These are phyloP conservation scores for Girardinichthys multiradiatus DNA, from an alignment of 2,113 vertebrate species.

Conservation along the genomic window DNA sequence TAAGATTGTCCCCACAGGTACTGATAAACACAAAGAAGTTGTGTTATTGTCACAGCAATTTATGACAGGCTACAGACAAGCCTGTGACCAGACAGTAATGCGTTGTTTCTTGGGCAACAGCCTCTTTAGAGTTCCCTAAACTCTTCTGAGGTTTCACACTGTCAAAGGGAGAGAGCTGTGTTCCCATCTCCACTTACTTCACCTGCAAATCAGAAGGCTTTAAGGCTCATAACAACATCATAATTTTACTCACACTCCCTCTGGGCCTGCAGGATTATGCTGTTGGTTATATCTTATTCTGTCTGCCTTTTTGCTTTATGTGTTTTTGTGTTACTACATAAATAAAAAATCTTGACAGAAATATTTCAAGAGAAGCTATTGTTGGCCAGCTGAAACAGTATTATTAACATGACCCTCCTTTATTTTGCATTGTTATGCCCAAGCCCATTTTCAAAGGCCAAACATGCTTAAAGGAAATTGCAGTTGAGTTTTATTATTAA, in stretches of 20 bases:
- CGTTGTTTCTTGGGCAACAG: slow-evolving; percentile 29
- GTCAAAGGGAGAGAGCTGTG: not conserved
- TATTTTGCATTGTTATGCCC: slow-evolving; percentile 4
- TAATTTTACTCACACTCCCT: not conserved
- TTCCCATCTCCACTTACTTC: slow-evolving; percentile 23
- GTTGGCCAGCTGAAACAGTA: slow-evolving; percentile 7
- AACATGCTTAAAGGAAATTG: not conserved
- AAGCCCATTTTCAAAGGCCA: slow-evolving; percentile 18
- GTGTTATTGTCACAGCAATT: slow-evolving; percentile 53
- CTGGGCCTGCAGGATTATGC: slow-evolving; percentile 9
- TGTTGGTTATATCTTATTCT: slow-evolving; percentile 8
- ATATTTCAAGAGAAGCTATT: slow-evolving; percentile 9
- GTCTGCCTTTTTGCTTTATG: not conserved
- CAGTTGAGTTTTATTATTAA: not conserved
- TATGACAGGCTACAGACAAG: slow-evolving; percentile 31
- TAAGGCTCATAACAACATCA: slow-evolving; percentile 2
- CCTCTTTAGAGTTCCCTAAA: slow-evolving; percentile 21
- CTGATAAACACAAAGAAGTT: slow-evolving; percentile 29
- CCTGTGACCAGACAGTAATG: slow-evolving; percentile 19
- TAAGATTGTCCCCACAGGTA: slow-evolving; percentile 40
- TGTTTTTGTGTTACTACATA: not conserved
- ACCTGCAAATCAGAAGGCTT: slow-evolving; percentile 11
- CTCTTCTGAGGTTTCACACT: slow-evolving; percentile 2
- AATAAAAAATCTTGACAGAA: not conserved
- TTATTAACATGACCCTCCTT: slow-evolving; percentile 20